phyloP scores from a whole-genome alignment of 2,797 vertebrate species.

The Anabas testudineus region DNA sequence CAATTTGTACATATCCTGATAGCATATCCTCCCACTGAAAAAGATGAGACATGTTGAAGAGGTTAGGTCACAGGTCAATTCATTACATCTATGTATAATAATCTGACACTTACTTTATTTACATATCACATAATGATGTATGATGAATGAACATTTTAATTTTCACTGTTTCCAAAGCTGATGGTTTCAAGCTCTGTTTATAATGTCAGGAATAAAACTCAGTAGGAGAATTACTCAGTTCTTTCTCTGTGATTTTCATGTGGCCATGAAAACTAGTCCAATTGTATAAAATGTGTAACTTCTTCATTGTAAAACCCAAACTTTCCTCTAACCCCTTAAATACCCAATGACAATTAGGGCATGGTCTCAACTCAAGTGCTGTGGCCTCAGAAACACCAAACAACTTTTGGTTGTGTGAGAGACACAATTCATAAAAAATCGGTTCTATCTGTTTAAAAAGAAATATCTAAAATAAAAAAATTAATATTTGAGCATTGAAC shows the following conservation, averaged over 20 bases:
- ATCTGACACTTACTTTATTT: neutral
- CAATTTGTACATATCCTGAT: constrained; percentile 99
- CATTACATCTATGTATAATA: constrained; percentile 7
- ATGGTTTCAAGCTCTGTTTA: no score
- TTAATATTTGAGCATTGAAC: constrained; percentile 5
- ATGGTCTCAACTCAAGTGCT: neutral
- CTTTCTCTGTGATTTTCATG: neutral
- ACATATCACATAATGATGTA: no score
- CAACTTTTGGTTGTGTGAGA: neutral
- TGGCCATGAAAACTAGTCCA: no score
- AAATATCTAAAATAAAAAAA: no score
- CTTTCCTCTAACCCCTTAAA: no score
- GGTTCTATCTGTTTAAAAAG: neutral
- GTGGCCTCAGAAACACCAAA: no score
- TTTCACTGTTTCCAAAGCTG: accelerated
- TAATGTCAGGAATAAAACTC: neutral
- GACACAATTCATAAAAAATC: neutral
- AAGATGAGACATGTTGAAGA: constrained; percentile 78
- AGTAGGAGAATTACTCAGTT: neutral
- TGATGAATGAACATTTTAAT: no score
- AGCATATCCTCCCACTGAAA: constrained; percentile 95
- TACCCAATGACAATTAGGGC: neutral
- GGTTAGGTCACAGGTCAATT: constrained; percentile 72
- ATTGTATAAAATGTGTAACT: neutral
- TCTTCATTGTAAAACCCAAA: neutral